These are phyloP conservation scores for Corvus moneduloides DNA, from an alignment of 2,113 vertebrate genomes.

Conservation along the genomic window DNA sequence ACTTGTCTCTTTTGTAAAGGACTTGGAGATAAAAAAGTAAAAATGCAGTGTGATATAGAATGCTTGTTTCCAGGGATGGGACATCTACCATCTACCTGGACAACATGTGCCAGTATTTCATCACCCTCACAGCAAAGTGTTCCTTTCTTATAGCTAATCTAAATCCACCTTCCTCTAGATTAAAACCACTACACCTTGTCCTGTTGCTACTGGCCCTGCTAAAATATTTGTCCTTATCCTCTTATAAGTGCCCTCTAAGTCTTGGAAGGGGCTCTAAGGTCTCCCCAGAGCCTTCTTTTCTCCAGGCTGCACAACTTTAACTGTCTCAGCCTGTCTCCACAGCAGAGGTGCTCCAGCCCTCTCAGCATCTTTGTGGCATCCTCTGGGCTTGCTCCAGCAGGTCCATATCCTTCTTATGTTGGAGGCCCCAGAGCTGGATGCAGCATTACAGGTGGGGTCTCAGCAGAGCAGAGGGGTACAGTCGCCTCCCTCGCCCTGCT, in stretches of 20 bases:
- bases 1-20: neutral
- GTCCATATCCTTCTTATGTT: neutral
- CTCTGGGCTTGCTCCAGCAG: neutral
- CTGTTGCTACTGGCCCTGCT: neutral
- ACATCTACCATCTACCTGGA: no score
- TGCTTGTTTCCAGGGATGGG: neutral
- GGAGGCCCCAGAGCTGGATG: neutral
- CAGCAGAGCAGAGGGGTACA: neutral
- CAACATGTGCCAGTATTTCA: neutral
- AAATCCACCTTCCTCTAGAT: neutral
- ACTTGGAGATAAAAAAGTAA: neutral
- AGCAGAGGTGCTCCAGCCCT: neutral
- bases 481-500: accelerated
- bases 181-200: neutral
- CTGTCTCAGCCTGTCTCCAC: neutral
- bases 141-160: neutral
- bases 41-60: neutral
- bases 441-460: neutral
- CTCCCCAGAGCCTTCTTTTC: neutral
- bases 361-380: neutral
- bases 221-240: neutral
- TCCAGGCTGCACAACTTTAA: neutral
- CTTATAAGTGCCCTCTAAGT: neutral
- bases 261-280: neutral
- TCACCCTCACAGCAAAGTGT: neutral